A percentile compares a stretch with the other conserved stretches of the same genome.
phyloP scores from a whole-genome alignment of 2,113 vertebrate genomes.

The Parotia lawesii region DNA sequence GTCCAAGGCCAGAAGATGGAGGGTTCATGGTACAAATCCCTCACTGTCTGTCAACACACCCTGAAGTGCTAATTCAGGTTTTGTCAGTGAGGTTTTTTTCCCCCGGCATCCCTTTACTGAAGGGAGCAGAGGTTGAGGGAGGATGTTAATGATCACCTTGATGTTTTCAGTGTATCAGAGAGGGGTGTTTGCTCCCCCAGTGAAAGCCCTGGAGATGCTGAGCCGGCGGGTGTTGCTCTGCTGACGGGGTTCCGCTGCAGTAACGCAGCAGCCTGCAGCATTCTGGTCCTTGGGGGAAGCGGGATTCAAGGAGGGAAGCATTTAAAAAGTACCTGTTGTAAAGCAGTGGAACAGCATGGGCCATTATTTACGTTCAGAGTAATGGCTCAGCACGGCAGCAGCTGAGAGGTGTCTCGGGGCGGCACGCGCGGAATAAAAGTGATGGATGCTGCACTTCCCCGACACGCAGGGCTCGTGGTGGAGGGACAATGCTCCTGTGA shows the following conservation, averaged over 20 bases:
- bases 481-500: not conserved
- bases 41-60: not conserved
- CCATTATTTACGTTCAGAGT: not conserved
- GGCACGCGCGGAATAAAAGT: not conserved
- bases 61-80: not conserved
- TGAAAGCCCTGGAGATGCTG: not conserved
- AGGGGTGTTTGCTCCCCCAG: not conserved
- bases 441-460: not conserved
- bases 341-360: too few species aligned
- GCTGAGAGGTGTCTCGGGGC: not conserved
- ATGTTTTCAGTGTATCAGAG: not conserved
- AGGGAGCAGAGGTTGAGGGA: constrained; percentile 1
- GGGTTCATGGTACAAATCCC: not conserved
- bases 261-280: rapidly evolving
- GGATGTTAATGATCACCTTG: not conserved
- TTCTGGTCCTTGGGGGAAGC: not conserved
- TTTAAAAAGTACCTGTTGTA: not conserved
- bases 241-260: rapidly evolving
- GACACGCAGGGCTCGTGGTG: rapidly evolving
- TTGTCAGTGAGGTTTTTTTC: not conserved
- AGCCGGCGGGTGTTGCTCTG: rapidly evolving
- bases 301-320: not conserved
- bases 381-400: not conserved
- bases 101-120: not conserved
- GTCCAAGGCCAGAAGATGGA: not conserved